Evolutionary conservation across 1,140 invertebrate genomes (phyloP).

Genomic region (Zaprionus tsacasi): DNA sequence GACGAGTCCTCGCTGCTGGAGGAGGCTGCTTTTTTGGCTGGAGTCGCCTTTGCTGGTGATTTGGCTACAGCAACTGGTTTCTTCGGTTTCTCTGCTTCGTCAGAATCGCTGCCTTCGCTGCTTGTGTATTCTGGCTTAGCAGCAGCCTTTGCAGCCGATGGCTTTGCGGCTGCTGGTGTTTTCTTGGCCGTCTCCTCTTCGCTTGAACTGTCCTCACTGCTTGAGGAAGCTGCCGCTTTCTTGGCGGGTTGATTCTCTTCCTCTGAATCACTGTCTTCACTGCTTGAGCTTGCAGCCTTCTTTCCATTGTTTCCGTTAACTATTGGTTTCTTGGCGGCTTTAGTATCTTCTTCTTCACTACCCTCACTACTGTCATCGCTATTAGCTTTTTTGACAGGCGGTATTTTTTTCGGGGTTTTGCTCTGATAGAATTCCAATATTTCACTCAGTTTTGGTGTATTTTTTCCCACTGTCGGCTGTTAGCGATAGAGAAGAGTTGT

Average conservation of each 20-base stretch:
- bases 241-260: slow-evolving; percentile 27
- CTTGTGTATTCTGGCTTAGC: slow-evolving; percentile 45
- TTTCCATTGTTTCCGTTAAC: slow-evolving; percentile 3
- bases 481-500: slow-evolving; percentile 5
- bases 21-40: slow-evolving; percentile 33
- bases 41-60: slow-evolving; percentile 1
- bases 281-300: slow-evolving; percentile 14
- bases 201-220: slow-evolving; percentile 28
- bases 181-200: slow-evolving; percentile 16
- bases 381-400: slow-evolving; percentile 46
- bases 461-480: slow-evolving; percentile 84
- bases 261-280: slow-evolving; percentile 13
- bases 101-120: slow-evolving; percentile 63
- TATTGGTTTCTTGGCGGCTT: slow-evolving; percentile 23
- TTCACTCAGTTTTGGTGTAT: slow-evolving; percentile 85
- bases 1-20: slow-evolving; percentile 45
- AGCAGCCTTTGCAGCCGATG: slow-evolving; percentile 29
- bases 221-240: slow-evolving; percentile 17
- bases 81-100: slow-evolving; percentile 34
- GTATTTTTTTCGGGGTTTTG: slow-evolving; percentile 84
- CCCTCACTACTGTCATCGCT: slow-evolving; percentile 63
- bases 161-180: slow-evolving; percentile 52
- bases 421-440: slow-evolving; percentile 85
- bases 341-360: slow-evolving; percentile 30
- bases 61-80: slow-evolving; percentile 40